A percentile compares a stretch with the other conserved stretches of the same genome.
These are phyloP conservation scores for Pseudochaenichthys georgianus DNA, from an alignment of 2,797 vertebrate species.

Conservation along the genomic window DNA sequence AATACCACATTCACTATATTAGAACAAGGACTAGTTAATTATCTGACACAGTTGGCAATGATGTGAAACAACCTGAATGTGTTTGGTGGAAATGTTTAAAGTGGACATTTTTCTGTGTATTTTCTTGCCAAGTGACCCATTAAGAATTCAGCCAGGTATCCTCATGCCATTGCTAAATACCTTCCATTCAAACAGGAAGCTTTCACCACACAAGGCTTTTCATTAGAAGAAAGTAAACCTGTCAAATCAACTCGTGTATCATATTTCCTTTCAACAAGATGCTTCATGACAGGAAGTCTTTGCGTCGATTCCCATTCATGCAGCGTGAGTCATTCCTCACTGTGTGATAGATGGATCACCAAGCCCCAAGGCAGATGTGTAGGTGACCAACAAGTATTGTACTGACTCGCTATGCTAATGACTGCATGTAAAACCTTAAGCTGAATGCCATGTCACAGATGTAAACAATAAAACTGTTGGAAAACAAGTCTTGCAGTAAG, in stretches of 20 bases:
- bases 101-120: conserved; percentile 26
- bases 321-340: conserved; percentile 26
- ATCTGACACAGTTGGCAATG: conserved; percentile 9
- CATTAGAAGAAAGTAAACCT: conserved; percentile 44
- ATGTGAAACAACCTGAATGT: conserved; percentile 26
- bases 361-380: background rate
- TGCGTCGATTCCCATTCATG: conserved; percentile 33
- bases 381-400: background rate
- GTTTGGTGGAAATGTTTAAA: conserved; percentile 48
- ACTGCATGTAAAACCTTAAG: background rate
- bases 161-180: conserved; percentile 42
- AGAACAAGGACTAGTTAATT: conserved; percentile 11
- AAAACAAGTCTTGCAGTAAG: conserved; percentile 12
- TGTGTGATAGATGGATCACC: conserved; percentile 36
- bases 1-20: too few species aligned
- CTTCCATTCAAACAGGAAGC: conserved; percentile 70
- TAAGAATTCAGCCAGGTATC: conserved; percentile 53
- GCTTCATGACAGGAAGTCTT: conserved; percentile 52
- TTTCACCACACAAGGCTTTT: conserved; percentile 57
- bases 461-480: conserved; percentile 21
- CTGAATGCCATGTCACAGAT: conserved; percentile 18
- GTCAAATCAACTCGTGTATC: conserved; percentile 60
- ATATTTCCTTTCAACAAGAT: conserved; percentile 64
- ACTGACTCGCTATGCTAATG: background rate
- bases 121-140: conserved; percentile 57